Percentiles rank a stretch among this genome's conserved stretches.
phyloP scores from a whole-genome alignment of 2,888 invertebrate genomes.

The Parapristionchus giblindavisi region DNA sequence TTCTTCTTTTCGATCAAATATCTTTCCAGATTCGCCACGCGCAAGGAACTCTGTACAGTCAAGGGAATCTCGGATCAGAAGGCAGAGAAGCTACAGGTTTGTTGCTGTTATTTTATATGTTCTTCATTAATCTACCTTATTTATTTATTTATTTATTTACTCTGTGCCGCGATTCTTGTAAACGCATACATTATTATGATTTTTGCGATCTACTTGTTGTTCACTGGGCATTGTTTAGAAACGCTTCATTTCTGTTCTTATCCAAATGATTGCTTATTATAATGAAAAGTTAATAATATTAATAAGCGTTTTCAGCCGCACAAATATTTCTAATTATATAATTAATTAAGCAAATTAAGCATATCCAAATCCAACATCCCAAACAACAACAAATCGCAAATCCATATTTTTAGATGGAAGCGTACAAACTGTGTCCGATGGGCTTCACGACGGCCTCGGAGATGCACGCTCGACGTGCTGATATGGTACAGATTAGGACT shows the following conservation, averaged over 20 bases:
- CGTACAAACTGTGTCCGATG: constrained; percentile 92
- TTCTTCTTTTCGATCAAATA: neutral
- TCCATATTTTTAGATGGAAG: constrained; percentile 77
- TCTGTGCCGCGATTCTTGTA: too few relatives aligned
- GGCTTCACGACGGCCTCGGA: constrained; percentile 97
- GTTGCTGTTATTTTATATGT: neutral
- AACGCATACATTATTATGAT: too few relatives aligned
- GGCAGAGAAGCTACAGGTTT: constrained; percentile 77
- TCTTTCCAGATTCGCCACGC: constrained; percentile 78
- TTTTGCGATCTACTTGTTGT: too few relatives aligned
- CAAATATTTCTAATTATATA: too few relatives aligned
- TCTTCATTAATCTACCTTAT: too few relatives aligned
- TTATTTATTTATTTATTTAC: too few relatives aligned
- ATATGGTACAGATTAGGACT: constrained; percentile 92
- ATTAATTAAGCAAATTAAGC: too few relatives aligned
- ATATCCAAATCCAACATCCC: neutral
- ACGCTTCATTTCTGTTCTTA: too few relatives aligned
- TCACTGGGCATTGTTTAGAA: too few relatives aligned
- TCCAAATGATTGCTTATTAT: too few relatives aligned
- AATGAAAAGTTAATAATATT: too few relatives aligned
- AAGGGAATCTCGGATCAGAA: constrained; percentile 93
- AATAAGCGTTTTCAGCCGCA: too few relatives aligned
- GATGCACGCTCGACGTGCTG: constrained; percentile 91
- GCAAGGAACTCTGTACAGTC: constrained; percentile 82
- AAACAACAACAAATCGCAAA: neutral